phyloP scores from a whole-genome alignment of 1,140 invertebrate genomes.

The Trigoniulus corallinus region DNA sequence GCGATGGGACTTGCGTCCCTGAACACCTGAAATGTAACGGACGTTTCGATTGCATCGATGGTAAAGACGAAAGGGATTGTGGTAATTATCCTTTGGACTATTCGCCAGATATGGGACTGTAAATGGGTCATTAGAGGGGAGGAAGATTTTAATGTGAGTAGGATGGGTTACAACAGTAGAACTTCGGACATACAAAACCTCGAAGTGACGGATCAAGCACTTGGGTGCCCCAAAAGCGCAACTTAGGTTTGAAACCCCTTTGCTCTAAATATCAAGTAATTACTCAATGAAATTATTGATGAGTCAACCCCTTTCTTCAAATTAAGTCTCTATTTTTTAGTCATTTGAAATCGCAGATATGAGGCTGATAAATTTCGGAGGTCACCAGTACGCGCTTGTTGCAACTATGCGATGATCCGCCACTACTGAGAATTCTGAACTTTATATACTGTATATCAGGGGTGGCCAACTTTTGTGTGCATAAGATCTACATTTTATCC shows the following conservation, averaged over 20 bases:
- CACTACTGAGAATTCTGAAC: no score
- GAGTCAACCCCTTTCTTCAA: no score
- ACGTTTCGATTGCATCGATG: slow-evolving; percentile 23
- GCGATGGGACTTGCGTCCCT: slow-evolving; percentile 27
- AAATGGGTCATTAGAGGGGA: slow-evolving; percentile 29
- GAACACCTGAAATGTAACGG: slow-evolving; percentile 38
- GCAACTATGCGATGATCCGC: no score
- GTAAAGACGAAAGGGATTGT: slow-evolving; percentile 18
- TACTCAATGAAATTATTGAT: no score
- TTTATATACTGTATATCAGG: no score
- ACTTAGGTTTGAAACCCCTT: not conserved
- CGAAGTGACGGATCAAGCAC: slow-evolving; percentile 19
- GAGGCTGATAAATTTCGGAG: no score
- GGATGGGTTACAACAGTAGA: slow-evolving; percentile 19
- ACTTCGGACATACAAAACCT: slow-evolving; percentile 17
- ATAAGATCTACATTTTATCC: no score
- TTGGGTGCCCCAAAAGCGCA: slow-evolving; percentile 13
- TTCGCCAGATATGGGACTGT: slow-evolving; percentile 18
- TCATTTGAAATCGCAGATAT: no score
- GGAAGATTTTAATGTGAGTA: slow-evolving; percentile 27
- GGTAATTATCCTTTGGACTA: slow-evolving; percentile 10
- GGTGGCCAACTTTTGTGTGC: no score
- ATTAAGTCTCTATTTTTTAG: no score
- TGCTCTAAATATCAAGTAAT: not conserved
- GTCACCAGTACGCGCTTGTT: no score